phyloP scores from a whole-genome alignment of 2,113 vertebrate species.

The Siniperca knerii region DNA sequence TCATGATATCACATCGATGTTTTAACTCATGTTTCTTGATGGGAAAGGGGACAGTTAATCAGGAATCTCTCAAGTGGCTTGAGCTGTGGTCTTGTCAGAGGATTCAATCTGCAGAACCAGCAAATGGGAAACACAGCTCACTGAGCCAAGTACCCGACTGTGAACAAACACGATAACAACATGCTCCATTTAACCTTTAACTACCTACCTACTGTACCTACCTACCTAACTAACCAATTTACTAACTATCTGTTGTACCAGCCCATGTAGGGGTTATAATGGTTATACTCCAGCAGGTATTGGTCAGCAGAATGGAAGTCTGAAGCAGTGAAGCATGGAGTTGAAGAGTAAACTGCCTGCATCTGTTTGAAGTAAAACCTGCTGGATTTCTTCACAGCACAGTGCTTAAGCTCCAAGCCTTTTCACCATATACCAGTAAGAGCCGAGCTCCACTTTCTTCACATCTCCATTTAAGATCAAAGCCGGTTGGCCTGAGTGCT shows the following conservation, averaged over 20 bases:
- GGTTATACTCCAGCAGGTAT: background rate
- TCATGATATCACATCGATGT: background rate
- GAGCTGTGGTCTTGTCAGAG: too few relatives aligned
- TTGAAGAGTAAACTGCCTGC: background rate
- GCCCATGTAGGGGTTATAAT: background rate
- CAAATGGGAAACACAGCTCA: background rate
- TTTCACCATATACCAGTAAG: background rate
- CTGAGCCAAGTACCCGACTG: background rate
- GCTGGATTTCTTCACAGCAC: background rate
- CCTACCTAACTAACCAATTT: background rate
- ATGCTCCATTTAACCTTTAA: slow-evolving; percentile 1
- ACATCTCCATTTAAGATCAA: slow-evolving; percentile 20
- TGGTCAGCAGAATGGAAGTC: background rate
- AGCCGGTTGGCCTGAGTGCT: background rate
- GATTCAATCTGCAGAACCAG: too few relatives aligned
- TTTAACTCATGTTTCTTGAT: background rate
- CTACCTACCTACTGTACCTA: background rate
- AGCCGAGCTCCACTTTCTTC: background rate
- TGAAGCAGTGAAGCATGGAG: background rate
- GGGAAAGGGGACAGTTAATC: background rate
- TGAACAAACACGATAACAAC: background rate
- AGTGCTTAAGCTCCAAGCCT: background rate
- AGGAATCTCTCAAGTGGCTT: background rate
- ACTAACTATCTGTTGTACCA: background rate
- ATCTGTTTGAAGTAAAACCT: background rate